These are phyloP conservation scores for Drosophila gunungcola DNA, from an alignment of 1,140 invertebrate species.

Conservation along the genomic window DNA sequence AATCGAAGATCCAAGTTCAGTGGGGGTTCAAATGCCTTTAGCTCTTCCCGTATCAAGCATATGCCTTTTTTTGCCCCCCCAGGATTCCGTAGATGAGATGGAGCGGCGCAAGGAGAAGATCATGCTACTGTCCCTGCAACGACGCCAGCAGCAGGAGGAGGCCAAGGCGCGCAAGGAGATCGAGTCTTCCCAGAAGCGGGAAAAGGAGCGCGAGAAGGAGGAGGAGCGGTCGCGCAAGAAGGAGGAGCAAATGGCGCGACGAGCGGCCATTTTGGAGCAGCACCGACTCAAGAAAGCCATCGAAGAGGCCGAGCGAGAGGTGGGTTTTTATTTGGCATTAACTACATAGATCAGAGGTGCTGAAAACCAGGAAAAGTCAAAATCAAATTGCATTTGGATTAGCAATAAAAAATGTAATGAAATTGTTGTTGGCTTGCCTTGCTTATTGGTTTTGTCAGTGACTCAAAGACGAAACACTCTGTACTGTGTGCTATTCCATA, in stretches of 20 bases:
- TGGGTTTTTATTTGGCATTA: slow-evolving; percentile 66
- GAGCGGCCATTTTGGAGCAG: slow-evolving; percentile 95
- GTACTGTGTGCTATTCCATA: too few relatives aligned
- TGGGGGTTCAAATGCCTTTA: neutral
- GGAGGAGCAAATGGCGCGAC: slow-evolving; percentile 94
- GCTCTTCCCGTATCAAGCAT: neutral
- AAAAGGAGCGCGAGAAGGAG: slow-evolving; percentile 92
- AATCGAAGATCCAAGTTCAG: neutral
- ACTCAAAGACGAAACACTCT: too few relatives aligned
- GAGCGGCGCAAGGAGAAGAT: slow-evolving; percentile 95
- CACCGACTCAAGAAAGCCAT: slow-evolving; percentile 97
- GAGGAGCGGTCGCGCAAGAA: slow-evolving; percentile 94
- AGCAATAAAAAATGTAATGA: too few relatives aligned
- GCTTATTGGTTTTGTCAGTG: too few relatives aligned
- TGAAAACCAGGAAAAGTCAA: neutral
- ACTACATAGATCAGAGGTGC: neutral
- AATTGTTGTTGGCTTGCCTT: too few relatives aligned
- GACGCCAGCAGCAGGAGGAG: slow-evolving; percentile 95
- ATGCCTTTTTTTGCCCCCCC: neutral
- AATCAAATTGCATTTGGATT: too few relatives aligned
- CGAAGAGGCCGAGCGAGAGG: slow-evolving; percentile 96
- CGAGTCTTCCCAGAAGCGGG: slow-evolving; percentile 91
- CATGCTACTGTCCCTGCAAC: slow-evolving; percentile 93
- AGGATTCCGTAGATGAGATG: slow-evolving; percentile 93
- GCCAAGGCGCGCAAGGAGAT: slow-evolving; percentile 93